Percentiles rank a stretch among this genome's conserved stretches.
These are phyloP conservation scores for Sialis lutaria DNA, from an alignment of 2,888 invertebrate genomes.

Conservation along the genomic window DNA sequence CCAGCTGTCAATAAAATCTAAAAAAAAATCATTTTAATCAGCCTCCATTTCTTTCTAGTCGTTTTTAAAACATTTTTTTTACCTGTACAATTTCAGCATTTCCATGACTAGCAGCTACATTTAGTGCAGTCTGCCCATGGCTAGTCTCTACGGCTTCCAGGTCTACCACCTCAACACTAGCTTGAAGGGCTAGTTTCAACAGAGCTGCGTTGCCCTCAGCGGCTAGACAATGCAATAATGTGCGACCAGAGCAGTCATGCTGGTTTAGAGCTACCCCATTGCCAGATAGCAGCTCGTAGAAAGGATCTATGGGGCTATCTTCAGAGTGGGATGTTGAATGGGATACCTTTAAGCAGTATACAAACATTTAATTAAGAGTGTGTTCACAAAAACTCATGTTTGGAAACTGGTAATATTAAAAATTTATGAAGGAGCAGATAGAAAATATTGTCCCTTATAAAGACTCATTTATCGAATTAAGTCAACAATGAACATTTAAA, in stretches of 20 bases:
- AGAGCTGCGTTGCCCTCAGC: slow-evolving; percentile 56
- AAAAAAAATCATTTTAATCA: slow-evolving; percentile 2
- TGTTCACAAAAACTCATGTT: too few relatives aligned
- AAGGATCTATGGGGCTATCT: slow-evolving; percentile 1
- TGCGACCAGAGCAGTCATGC: slow-evolving; percentile 32
- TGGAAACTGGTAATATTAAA: too few relatives aligned
- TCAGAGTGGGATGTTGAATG: slow-evolving; percentile 5
- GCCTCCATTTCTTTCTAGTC: not conserved
- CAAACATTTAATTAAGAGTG: not conserved
- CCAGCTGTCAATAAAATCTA: slow-evolving; percentile 36
- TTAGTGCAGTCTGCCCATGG: slow-evolving; percentile 73
- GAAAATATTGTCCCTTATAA: too few relatives aligned
- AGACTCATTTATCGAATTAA: too few relatives aligned
- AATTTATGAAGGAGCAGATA: too few relatives aligned
- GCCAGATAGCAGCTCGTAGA: slow-evolving; percentile 6
- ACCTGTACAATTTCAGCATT: slow-evolving; percentile 50
- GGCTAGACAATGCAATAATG: slow-evolving; percentile 57
- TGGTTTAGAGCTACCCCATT: slow-evolving; percentile 11
- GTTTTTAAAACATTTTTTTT: slow-evolving; percentile 6
- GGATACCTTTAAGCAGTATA: not conserved
- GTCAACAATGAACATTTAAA: too few relatives aligned
- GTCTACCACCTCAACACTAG: slow-evolving; percentile 31
- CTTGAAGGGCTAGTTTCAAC: slow-evolving; percentile 43
- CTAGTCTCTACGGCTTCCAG: slow-evolving; percentile 49
- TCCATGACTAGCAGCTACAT: slow-evolving; percentile 67